These are phyloP conservation scores for Crocodylus rhombifer DNA, from an alignment of 2,797 vertebrate genomes.

Conservation along the genomic window DNA sequence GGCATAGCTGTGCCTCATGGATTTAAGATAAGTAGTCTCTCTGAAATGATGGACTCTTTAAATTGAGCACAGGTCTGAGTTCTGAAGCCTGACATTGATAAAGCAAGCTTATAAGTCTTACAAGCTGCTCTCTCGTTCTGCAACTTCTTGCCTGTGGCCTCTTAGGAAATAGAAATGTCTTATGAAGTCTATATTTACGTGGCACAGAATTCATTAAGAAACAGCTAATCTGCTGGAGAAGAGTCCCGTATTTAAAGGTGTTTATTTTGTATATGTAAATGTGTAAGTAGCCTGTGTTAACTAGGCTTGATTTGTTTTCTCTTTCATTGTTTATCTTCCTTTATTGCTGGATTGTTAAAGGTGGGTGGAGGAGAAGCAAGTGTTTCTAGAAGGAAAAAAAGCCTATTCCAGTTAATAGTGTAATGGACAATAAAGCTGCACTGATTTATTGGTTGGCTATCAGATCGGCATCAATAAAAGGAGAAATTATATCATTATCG, in stretches of 20 bases:
- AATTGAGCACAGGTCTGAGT: accelerated
- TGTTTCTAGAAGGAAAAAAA: background rate
- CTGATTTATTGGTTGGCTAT: too few species aligned
- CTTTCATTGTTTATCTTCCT: background rate
- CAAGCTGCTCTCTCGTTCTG: background rate
- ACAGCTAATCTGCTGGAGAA: too few species aligned
- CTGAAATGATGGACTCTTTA: background rate
- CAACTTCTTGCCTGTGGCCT: background rate
- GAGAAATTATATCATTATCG: too few species aligned
- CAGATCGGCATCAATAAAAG: too few species aligned
- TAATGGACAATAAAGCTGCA: too few species aligned
- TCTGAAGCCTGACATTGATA: background rate
- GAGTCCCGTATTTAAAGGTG: too few species aligned
- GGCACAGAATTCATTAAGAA: background rate
- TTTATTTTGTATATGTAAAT: too few species aligned
- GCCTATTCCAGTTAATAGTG: too few species aligned
- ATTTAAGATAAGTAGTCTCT: too few species aligned
- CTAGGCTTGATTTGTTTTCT: background rate
- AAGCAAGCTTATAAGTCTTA: background rate
- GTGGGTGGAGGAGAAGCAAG: accelerated
- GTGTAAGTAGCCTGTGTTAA: background rate
- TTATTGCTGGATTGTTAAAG: background rate
- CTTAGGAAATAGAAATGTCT: background rate
- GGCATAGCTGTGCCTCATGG: too few species aligned
- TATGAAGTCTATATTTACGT: background rate